phyloP scores from a whole-genome alignment of 2,797 vertebrate species.

The Chloroceryle amazona region DNA sequence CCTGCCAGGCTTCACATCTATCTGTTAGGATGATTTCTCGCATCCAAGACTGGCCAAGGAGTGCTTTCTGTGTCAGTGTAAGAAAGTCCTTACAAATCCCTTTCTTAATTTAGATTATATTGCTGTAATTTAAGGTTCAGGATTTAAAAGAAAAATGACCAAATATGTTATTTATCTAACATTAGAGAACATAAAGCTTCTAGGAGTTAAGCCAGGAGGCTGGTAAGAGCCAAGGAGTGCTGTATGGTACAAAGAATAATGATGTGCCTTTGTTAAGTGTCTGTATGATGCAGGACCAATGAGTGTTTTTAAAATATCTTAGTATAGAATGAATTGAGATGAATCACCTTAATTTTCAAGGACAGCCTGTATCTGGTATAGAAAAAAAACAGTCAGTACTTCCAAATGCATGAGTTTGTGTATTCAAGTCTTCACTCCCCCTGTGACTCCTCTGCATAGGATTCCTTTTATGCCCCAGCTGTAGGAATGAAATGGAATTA shows the following conservation, averaged over 20 bases:
- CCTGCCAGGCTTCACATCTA: background rate
- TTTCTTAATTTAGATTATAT: background rate
- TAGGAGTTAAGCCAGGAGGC: background rate
- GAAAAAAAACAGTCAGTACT: background rate
- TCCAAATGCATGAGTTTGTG: background rate
- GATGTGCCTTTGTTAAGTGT: background rate
- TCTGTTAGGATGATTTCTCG: background rate
- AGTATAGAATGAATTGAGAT: conserved; percentile 32
- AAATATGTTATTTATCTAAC: background rate
- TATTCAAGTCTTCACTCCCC: background rate
- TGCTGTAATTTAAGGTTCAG: background rate
- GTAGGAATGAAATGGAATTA: conserved; percentile 14
- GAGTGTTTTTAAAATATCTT: conserved; percentile 12
- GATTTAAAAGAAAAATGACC: background rate
- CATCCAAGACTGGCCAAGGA: background rate
- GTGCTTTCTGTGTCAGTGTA: background rate
- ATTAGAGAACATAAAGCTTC: background rate
- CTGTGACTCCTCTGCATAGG: background rate
- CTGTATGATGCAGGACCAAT: background rate
- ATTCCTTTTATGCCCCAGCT: background rate
- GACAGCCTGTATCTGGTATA: background rate
- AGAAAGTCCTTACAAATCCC: background rate
- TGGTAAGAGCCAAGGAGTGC: background rate
- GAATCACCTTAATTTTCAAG: conserved; percentile 24
- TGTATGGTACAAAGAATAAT: background rate